Percentiles rank a stretch among this genome's conserved stretches.
These are phyloP conservation scores for Drosophila chauvacae DNA, from an alignment of 1,140 invertebrate genomes.

Conservation along the genomic window DNA sequence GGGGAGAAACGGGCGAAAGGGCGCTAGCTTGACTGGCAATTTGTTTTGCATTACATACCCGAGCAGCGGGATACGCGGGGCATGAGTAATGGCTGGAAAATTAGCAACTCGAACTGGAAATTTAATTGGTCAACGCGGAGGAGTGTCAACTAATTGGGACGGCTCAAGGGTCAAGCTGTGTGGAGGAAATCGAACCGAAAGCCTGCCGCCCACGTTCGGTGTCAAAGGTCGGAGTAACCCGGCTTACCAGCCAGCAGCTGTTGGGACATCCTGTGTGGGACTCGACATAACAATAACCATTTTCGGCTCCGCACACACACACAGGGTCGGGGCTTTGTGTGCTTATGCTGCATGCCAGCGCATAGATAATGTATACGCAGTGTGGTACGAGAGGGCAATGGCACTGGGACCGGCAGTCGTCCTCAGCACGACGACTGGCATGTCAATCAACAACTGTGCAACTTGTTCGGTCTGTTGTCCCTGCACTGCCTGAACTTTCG, in stretches of 20 bases:
- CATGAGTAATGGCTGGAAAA: slow-evolving; percentile 27
- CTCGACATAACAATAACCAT: slow-evolving; percentile 76
- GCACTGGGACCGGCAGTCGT: slow-evolving; percentile 7
- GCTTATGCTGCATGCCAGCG: slow-evolving; percentile 51
- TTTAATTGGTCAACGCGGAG: slow-evolving; percentile 34
- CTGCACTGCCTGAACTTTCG: slow-evolving; percentile 30
- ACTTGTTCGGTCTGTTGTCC: slow-evolving; percentile 35
- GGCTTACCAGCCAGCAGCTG: slow-evolving; percentile 55
- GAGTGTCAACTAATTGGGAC: slow-evolving; percentile 14
- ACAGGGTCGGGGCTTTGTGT: slow-evolving; percentile 18
- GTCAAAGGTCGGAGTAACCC: slow-evolving; percentile 55
- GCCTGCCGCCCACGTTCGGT: slow-evolving; percentile 48
- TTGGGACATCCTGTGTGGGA: slow-evolving; percentile 62
- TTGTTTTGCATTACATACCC: slow-evolving; percentile 38
- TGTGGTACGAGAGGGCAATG: slow-evolving; percentile 30
- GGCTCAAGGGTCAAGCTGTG: slow-evolving; percentile 25
- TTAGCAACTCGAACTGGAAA: slow-evolving; percentile 14
- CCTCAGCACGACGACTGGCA: slow-evolving; percentile 29
- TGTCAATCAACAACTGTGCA: slow-evolving; percentile 62
- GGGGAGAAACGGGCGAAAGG: neutral
- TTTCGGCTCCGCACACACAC: slow-evolving; percentile 42
- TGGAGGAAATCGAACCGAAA: slow-evolving; percentile 30
- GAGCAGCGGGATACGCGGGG: neutral
- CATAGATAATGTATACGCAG: slow-evolving; percentile 65
- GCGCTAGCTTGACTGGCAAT: slow-evolving; percentile 12